phyloP scores from a whole-genome alignment of 2,888 invertebrate genomes.

The Pasiphila rectangulata region DNA sequence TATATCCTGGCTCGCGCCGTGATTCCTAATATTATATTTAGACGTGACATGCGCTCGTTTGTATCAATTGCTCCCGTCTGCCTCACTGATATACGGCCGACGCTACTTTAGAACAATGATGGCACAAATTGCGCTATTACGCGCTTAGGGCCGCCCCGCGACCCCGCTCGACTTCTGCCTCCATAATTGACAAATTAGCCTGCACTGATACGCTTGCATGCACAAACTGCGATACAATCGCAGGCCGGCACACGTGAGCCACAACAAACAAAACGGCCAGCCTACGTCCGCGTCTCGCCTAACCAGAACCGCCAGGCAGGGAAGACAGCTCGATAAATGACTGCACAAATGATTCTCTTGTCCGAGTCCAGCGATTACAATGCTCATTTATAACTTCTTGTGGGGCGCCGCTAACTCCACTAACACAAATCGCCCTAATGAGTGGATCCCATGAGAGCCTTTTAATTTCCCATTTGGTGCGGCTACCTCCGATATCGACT shows the following conservation, averaged over 20 bases:
- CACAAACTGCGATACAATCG: slow-evolving; percentile 52
- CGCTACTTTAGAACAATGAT: slow-evolving; percentile 80
- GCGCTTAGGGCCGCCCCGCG: slow-evolving; percentile 62
- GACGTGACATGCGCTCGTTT: slow-evolving; percentile 81
- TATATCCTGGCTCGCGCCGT: slow-evolving; percentile 81
- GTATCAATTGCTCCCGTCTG: slow-evolving; percentile 79
- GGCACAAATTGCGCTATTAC: slow-evolving; percentile 78
- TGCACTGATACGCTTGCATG: slow-evolving; percentile 63
- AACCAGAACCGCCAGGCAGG: slow-evolving; percentile 47
- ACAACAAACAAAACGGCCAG: slow-evolving; percentile 39
- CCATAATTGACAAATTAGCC: slow-evolving; percentile 62
- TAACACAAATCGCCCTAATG: slow-evolving; percentile 75
- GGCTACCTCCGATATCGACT: slow-evolving; percentile 70
- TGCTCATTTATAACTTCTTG: slow-evolving; percentile 70
- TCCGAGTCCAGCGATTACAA: slow-evolving; percentile 64
- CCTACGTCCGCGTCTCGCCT: slow-evolving; percentile 38
- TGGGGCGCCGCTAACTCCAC: slow-evolving; percentile 62
- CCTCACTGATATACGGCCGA: slow-evolving; percentile 76
- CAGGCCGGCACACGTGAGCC: slow-evolving; percentile 37
- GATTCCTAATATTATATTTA: slow-evolving; percentile 82
- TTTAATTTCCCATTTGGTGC: slow-evolving; percentile 78
- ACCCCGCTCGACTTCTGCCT: slow-evolving; percentile 57
- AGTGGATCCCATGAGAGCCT: slow-evolving; percentile 75
- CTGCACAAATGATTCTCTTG: slow-evolving; percentile 59
- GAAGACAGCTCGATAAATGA: slow-evolving; percentile 54